These are phyloP conservation scores for Parus major DNA, from an alignment of 2,113 vertebrate species.

Conservation along the genomic window DNA sequence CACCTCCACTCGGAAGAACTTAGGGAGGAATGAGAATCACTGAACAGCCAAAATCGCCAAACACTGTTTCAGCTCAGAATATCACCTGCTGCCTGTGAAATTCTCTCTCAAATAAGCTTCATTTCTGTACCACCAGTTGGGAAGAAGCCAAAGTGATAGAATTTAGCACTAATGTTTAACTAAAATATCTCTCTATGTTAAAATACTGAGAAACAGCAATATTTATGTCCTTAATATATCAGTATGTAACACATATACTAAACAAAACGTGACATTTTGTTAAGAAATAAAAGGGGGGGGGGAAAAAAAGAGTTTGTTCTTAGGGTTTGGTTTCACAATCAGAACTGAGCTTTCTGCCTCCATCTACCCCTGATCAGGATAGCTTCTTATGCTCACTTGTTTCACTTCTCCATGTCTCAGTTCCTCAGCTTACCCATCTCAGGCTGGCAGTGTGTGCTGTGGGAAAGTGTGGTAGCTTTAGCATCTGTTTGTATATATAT, in stretches of 20 bases:
- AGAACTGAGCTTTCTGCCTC: neutral
- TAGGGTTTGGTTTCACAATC: neutral
- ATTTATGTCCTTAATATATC: neutral
- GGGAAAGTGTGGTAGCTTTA: neutral
- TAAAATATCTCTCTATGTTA: neutral
- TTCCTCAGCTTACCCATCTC: neutral
- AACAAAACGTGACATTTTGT: neutral
- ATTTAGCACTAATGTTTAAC: neutral
- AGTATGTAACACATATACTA: neutral
- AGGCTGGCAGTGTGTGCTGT: neutral
- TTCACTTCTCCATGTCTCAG: neutral
- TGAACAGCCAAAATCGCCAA: neutral
- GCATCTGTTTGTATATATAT: rapidly evolving
- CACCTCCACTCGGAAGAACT: neutral
- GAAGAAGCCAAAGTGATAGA: neutral
- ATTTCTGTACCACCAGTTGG: neutral
- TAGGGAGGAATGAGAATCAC: neutral
- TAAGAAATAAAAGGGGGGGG: rapidly evolving
- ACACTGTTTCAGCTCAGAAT: neutral
- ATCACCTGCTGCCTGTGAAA: slow-evolving; percentile 1
- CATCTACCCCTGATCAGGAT: neutral
- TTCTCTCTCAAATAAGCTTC: neutral
- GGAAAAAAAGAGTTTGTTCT: rapidly evolving
- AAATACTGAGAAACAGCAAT: neutral
- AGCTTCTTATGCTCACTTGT: neutral